A percentile compares a stretch with the other conserved stretches of the same genome.
phyloP scores from a whole-genome alignment of 2,113 vertebrate genomes.

The Callipepla squamata region DNA sequence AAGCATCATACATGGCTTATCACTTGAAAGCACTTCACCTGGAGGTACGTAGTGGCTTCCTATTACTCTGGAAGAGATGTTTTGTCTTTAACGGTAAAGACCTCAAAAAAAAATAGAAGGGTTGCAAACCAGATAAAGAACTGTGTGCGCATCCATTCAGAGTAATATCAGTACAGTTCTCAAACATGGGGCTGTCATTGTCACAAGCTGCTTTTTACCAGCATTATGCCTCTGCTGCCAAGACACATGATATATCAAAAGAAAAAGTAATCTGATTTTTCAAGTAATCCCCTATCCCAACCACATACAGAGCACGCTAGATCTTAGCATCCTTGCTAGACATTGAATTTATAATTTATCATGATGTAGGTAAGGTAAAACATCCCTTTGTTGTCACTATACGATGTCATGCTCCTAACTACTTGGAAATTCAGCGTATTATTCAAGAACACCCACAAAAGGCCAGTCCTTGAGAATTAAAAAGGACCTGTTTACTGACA shows the following conservation, averaged over 20 bases:
- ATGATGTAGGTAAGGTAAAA: neutral
- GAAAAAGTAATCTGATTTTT: neutral
- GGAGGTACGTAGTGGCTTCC: neutral
- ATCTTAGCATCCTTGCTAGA: neutral
- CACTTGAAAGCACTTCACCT: slow-evolving; percentile 16
- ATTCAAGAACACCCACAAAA: neutral
- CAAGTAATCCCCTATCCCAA: neutral
- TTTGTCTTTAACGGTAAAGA: neutral
- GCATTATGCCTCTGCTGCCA: neutral
- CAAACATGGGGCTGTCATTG: neutral
- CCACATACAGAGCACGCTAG: neutral
- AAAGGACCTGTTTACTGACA: neutral
- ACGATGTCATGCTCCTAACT: neutral
- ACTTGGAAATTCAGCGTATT: neutral
- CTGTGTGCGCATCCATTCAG: neutral
- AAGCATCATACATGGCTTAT: neutral
- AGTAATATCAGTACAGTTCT: neutral
- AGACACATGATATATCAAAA: neutral
- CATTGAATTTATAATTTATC: neutral
- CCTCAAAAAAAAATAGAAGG: neutral
- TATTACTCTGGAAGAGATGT: neutral
- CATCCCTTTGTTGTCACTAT: neutral
- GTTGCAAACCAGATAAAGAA: neutral
- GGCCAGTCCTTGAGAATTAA: neutral
- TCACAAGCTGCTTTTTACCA: neutral